Conservation (phyloP, 1,140 invertebrate species). For the Octopus bimaculoides region DNA sequence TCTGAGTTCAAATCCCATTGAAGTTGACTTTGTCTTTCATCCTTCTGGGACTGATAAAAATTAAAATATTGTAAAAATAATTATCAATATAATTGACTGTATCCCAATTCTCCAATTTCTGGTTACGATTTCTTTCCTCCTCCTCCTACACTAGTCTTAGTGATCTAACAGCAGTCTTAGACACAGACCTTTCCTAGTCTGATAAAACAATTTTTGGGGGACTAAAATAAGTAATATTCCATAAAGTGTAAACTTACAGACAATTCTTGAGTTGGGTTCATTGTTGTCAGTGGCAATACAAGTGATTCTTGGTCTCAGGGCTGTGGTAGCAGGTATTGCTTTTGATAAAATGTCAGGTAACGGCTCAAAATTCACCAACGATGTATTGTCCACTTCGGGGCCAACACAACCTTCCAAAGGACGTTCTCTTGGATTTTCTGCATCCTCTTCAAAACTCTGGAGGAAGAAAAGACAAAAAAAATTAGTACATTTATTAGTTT, state of each 20-base stretch:
- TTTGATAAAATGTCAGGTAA: conserved; percentile 46
- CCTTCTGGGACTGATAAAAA: too few species aligned
- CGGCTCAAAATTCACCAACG: conserved; percentile 42
- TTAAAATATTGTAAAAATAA: too few species aligned
- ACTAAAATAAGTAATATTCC: too few species aligned
- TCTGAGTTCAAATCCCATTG: too few species aligned
- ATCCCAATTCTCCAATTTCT: too few species aligned
- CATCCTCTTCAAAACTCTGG: conserved; percentile 2
- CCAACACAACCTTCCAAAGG: background rate
- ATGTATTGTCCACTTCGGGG: conserved; percentile 4
- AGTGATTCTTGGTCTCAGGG: conserved; percentile 41
- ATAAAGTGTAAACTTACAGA: background rate
- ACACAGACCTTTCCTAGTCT: too few species aligned
- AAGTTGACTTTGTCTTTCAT: too few species aligned
- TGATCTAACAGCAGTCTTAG: too few species aligned
- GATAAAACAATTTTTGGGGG: too few species aligned
- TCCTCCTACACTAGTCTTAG: too few species aligned
- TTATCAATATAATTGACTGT: too few species aligned
- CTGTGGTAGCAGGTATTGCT: conserved; percentile 27
- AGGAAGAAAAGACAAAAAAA: background rate
- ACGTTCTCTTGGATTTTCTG: background rate
- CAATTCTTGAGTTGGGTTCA: background rate
- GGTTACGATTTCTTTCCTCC: too few species aligned
- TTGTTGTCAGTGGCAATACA: background rate
- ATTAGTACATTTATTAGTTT: background rate